Evolutionary conservation across 2,797 vertebrate genomes (phyloP), one percentile per base, ranked within the genome.

Genomic region (Argya squamiceps): DNA sequence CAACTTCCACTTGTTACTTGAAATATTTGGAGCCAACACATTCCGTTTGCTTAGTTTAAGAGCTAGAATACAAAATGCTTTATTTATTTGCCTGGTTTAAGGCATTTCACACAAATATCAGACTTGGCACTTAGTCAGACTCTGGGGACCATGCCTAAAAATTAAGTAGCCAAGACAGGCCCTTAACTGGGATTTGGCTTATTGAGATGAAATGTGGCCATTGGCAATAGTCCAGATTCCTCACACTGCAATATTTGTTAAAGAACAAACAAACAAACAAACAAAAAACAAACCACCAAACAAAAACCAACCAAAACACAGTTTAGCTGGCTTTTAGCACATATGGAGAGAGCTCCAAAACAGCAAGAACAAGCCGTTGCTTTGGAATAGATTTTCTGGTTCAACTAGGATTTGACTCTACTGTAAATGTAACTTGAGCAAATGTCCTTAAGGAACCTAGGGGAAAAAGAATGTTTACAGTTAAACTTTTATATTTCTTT

Each of bases 31-130:
- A 89, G 50, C 24, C 69, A 89, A 82, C 29, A 47, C 8, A 73
- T 75, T 86, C 88, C 15, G 84, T 89, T 79, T 93, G 36, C 6
- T 88, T 36, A n/a, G 16, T 76, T 86, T 75, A 84, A 78, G 53
- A 84, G 23, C 36, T 82, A 32, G 52, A 88, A 92, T 52, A 87
- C 23, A 87, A 85, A 81, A 27, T 16, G 34, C 37, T 67, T 84
- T 80, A 63, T 94, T 91, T 94, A 75, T 93, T 91, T 92, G 41
- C 39, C 49, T 89, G 43, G 26, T 84, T 94, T 91, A 88, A 95
- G 68, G 34, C 92, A 88, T 91, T 92, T 91, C 60, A 87, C 78
- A 79, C 56, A 70, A 94, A 80, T 34, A 79, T 64, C 84, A 92
- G 60, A 69, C n/a, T 59, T 92, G 86, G 52, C 68, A 85, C 81